These are phyloP conservation scores for Ornithoptera priamus DNA, from an alignment of 2,888 invertebrate genomes.

Conservation along the genomic window DNA sequence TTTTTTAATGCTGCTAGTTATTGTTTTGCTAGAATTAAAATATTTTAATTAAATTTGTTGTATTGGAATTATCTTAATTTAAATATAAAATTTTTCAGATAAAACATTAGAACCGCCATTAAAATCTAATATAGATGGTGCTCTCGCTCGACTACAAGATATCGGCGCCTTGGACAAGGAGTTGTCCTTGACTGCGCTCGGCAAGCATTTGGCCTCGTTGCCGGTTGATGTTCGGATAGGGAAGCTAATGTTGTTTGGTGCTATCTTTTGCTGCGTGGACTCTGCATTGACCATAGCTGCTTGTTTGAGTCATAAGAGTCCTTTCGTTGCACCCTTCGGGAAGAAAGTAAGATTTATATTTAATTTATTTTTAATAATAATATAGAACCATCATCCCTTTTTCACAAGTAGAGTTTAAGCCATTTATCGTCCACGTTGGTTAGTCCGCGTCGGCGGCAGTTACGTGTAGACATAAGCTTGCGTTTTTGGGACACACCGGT, in stretches of 20 bases:
- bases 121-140: constrained; percentile 83
- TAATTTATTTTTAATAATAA: background rate
- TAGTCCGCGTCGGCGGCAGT: too few species aligned
- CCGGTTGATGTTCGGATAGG: constrained; percentile 95
- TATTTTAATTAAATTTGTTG: too few species aligned
- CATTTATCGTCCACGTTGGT: too few species aligned
- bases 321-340: constrained; percentile 87
- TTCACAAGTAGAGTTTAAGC: too few species aligned
- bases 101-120: constrained; percentile 88
- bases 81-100: constrained; percentile 54
- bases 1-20: too few species aligned
- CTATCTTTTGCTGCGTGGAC: constrained; percentile 95
- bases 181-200: constrained; percentile 89
- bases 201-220: constrained; percentile 91
- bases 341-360: constrained; percentile 67
- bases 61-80: too few species aligned
- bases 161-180: constrained; percentile 89
- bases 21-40: too few species aligned
- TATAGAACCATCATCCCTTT: too few species aligned
- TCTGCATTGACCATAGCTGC: constrained; percentile 95
- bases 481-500: too few species aligned
- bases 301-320: constrained; percentile 88
- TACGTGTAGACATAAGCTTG: too few species aligned
- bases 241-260: constrained; percentile 94
- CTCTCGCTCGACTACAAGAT: constrained; percentile 85